phyloP scores from a whole-genome alignment of 2,797 vertebrate genomes.

The Malacoraja senta region DNA sequence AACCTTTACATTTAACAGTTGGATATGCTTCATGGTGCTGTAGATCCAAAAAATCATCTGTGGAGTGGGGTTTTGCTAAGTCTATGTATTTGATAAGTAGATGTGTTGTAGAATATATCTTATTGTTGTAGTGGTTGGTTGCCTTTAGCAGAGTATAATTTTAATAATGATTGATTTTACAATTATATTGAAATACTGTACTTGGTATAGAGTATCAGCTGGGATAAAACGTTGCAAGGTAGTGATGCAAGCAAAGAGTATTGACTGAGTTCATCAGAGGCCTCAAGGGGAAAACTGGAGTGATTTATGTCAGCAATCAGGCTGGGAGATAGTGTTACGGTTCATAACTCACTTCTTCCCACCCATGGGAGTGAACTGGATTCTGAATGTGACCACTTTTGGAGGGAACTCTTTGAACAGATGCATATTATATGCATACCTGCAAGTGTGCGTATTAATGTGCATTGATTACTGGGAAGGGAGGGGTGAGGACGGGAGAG shows the following conservation, averaged over 20 bases:
- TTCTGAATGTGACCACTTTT: too few species aligned
- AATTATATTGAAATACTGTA: neutral
- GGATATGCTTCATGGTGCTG: neutral
- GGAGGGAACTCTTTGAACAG: too few species aligned
- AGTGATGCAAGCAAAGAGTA: neutral
- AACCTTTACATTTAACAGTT: neutral
- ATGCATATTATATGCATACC: too few species aligned
- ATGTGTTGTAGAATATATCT: neutral
- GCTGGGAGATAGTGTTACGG: neutral
- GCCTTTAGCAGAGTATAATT: neutral
- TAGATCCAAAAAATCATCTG: neutral
- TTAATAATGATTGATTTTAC: neutral
- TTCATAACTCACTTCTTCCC: neutral
- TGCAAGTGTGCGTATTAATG: too few species aligned
- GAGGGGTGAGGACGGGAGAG: too few species aligned
- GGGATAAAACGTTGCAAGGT: neutral
- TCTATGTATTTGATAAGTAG: neutral
- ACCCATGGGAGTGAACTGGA: too few species aligned
- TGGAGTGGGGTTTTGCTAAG: neutral
- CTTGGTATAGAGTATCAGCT: neutral
- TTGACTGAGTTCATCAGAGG: neutral
- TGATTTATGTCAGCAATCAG: conserved; percentile 6
- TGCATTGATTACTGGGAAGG: too few species aligned
- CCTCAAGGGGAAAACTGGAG: neutral
- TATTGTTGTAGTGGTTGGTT: neutral